Conservation (phyloP, 2,113 vertebrate genomes). For the Alouatta palliata region DNA sequence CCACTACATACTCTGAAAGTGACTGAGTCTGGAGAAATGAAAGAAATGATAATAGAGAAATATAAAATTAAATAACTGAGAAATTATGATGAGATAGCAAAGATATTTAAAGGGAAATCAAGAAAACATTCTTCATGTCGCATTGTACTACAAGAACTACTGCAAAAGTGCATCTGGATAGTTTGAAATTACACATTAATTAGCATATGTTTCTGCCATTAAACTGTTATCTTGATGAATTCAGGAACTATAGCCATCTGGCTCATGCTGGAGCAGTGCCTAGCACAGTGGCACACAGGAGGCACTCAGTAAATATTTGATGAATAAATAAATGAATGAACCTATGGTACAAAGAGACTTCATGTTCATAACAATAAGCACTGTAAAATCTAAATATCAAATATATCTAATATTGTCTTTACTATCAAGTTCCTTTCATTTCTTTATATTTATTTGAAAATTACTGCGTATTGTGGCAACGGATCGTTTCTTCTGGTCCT, state of each 20-base stretch:
- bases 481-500: neutral
- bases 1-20: neutral
- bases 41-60: neutral
- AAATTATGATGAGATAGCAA: neutral
- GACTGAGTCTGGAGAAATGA: neutral
- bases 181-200: conserved; percentile 6
- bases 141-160: neutral
- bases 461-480: neutral
- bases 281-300: neutral
- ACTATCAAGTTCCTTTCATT: neutral
- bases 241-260: neutral
- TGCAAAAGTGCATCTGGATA: neutral
- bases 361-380: neutral
- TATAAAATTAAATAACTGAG: neutral
- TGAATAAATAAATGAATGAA: neutral
- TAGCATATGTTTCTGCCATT: neutral
- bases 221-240: neutral
- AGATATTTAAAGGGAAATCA: neutral
- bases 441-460: conserved; percentile 44
- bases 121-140: neutral
- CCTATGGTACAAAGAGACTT: neutral
- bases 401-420: neutral
- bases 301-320: neutral
- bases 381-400: neutral
- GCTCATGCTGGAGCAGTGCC: neutral